Conservation (phyloP, 2,888 invertebrate species). For the Eilema sororculum region DNA sequence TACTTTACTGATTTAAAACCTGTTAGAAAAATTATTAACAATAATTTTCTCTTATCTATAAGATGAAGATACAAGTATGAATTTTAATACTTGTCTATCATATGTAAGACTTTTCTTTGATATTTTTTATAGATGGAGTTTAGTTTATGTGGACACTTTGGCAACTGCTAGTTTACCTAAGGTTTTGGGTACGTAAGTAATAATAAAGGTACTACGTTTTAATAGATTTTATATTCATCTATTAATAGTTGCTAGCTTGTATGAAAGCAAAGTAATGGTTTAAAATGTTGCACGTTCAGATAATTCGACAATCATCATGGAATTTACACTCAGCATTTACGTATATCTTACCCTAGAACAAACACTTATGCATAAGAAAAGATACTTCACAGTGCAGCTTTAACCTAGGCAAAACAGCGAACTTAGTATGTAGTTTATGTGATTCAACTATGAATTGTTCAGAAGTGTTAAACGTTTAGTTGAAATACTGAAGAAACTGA, state of each 20-base stretch:
- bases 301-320: neutral
- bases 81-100: neutral
- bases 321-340: conserved; percentile 37
- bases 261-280: neutral
- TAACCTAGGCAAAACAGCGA: neutral
- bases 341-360: conserved; percentile 8
- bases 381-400: neutral
- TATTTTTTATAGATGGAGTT: neutral
- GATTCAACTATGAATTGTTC: conserved; percentile 13
- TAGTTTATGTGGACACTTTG: neutral
- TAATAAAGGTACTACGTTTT: too few relatives aligned
- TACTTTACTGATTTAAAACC: neutral
- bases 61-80: neutral
- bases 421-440: neutral
- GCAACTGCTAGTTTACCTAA: neutral
- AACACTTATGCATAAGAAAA: conserved; percentile 11
- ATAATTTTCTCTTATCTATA: neutral
- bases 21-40: neutral
- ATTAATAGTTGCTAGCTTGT: neutral
- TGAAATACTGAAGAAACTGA: conserved; percentile 1
- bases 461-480: conserved; percentile 2
- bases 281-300: neutral
- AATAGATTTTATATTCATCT: neutral
- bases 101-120: neutral
- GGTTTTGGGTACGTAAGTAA: too few relatives aligned